A percentile compares a stretch with the other conserved stretches of the same genome.
Conservation (phyloP, 2,888 invertebrate species). For the Mythimna pallens region DNA sequence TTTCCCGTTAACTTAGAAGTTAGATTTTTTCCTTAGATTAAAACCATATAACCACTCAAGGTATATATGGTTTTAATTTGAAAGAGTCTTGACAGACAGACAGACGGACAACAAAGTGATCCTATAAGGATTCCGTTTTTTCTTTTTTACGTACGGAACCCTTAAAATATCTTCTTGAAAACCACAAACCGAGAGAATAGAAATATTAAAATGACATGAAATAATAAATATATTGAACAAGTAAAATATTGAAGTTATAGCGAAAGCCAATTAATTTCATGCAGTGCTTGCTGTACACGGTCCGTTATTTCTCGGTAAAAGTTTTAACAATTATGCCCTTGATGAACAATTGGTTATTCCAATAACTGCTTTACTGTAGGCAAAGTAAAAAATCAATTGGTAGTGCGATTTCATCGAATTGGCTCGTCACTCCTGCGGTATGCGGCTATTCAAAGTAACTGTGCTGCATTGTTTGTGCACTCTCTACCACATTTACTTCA, state of each 20-base stretch:
- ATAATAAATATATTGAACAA: not conserved
- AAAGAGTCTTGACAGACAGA: too few species aligned
- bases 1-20: too few species aligned
- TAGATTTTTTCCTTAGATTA: too few species aligned
- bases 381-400: conserved; percentile 56
- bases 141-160: too few species aligned
- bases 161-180: not conserved
- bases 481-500: conserved; percentile 30
- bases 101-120: too few species aligned
- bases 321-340: conserved; percentile 47
- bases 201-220: not conserved
- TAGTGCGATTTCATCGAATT: conserved; percentile 54
- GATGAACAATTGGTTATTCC: conserved; percentile 54
- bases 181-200: not conserved
- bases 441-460: conserved; percentile 40
- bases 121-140: too few species aligned
- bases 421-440: conserved; percentile 30
- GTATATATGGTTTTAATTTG: too few species aligned
- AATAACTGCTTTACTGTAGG: conserved; percentile 40
- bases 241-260: conserved; percentile 7
- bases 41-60: too few species aligned
- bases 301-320: conserved; percentile 52
- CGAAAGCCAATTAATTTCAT: conserved; percentile 36
- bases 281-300: conserved; percentile 8
- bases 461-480: conserved; percentile 47